phyloP scores from a whole-genome alignment of 1,140 invertebrate species.

The Aphelenchoides avenae region DNA sequence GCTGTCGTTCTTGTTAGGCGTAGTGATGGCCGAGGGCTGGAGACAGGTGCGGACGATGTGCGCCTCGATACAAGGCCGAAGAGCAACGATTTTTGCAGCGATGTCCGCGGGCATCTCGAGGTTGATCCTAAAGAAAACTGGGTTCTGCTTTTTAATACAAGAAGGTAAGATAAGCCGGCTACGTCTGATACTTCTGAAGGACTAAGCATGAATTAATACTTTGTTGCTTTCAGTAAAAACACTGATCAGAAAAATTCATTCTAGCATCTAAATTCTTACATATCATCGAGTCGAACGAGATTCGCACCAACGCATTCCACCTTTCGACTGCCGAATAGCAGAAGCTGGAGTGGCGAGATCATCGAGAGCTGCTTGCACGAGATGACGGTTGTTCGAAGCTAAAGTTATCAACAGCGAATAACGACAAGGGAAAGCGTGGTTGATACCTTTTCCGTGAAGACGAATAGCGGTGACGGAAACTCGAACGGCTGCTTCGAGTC shows the following conservation, averaged over 20 bases:
- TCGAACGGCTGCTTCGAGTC: constrained; percentile 70
- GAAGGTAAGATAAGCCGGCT: too few relatives aligned
- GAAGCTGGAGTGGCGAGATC: constrained; percentile 84
- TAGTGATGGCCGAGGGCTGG: constrained; percentile 65
- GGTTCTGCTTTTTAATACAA: too few relatives aligned
- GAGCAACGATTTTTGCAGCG: constrained; percentile 75
- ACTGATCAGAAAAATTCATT: constrained; percentile 1
- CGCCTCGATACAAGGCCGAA: constrained; percentile 80
- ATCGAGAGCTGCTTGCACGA: constrained; percentile 95
- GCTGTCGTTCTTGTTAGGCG: constrained; percentile 8
- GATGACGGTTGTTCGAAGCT: constrained; percentile 88
- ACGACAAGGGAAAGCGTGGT: constrained; percentile 8
- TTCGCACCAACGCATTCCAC: constrained; percentile 67
- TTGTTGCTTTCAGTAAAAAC: neutral
- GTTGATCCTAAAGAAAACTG: constrained; percentile 75
- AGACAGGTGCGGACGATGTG: constrained; percentile 73
- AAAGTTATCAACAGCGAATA: constrained; percentile 33
- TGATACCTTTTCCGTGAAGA: constrained; percentile 87
- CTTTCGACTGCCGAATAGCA: constrained; percentile 84
- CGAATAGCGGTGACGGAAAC: constrained; percentile 90
- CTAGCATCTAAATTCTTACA: constrained; percentile 61
- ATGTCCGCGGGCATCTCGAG: constrained; percentile 74
- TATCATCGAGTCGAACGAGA: constrained; percentile 76
- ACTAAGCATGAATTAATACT: neutral
- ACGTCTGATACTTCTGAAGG: too few relatives aligned